These are phyloP conservation scores for Vulpes lagopus DNA, from an alignment of 2,113 vertebrate genomes.

Conservation along the genomic window DNA sequence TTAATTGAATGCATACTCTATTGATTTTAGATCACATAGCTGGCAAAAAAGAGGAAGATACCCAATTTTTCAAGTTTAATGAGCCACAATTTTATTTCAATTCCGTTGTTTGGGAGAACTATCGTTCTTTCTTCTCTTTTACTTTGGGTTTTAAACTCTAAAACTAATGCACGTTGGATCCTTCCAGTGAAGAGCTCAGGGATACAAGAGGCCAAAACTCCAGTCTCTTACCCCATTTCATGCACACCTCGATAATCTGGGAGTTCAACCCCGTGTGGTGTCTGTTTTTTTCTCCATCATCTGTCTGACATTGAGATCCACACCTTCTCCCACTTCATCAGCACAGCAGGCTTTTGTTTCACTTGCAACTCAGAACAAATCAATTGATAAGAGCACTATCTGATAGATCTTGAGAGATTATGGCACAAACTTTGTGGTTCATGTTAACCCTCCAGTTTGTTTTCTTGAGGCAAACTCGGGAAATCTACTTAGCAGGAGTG, in stretches of 20 bases:
- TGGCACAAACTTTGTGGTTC: not conserved
- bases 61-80: not conserved
- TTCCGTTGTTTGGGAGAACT: not conserved
- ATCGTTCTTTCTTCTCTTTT: not conserved
- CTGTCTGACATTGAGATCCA: not conserved
- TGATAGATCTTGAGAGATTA: not conserved
- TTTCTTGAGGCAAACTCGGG: not conserved
- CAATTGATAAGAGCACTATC: not conserved
- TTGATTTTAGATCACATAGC: not conserved
- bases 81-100: not conserved
- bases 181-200: not conserved
- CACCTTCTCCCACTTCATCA: not conserved
- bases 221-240: not conserved
- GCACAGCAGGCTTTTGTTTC: not conserved
- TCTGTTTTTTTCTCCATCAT: not conserved
- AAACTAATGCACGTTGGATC: not conserved
- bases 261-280: not conserved
- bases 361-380: not conserved
- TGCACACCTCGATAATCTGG: not conserved
- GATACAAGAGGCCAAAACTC: not conserved
- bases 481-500: not conserved
- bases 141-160: not conserved
- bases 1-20: not conserved
- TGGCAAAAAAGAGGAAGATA: not conserved
- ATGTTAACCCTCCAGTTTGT: not conserved